Evolutionary conservation across 2,113 vertebrate species (phyloP).

Genomic region (Carassius carassius): DNA sequence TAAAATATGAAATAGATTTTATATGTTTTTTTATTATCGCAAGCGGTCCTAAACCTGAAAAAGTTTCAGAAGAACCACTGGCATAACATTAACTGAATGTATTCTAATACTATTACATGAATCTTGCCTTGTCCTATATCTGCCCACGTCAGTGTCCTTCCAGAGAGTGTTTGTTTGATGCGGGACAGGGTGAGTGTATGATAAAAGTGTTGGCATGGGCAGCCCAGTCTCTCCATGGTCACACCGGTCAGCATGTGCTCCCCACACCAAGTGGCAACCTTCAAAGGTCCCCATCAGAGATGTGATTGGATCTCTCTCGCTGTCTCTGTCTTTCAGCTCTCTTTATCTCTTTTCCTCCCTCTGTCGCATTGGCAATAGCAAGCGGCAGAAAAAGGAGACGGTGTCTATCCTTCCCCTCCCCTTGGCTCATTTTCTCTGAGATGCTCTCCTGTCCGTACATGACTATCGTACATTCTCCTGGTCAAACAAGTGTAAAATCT

Average conservation of each 20-base stretch:
- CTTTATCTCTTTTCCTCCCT: conserved; percentile 17
- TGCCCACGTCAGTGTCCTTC: neutral
- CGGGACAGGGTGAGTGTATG: conserved; percentile 31
- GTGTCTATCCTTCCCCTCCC: conserved; percentile 2
- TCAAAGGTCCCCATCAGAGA: conserved; percentile 42
- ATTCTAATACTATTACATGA: neutral
- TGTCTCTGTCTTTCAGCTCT: conserved; percentile 35
- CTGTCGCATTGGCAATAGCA: conserved; percentile 16
- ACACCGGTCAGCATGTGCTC: conserved; percentile 30
- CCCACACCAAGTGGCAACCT: conserved; percentile 8
- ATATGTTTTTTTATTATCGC: too few relatives aligned
- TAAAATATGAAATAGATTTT: too few relatives aligned
- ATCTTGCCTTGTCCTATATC: neutral
- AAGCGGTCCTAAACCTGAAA: neutral
- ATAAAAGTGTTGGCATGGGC: conserved; percentile 41
- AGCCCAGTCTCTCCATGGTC: conserved; percentile 14
- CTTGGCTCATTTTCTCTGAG: conserved; percentile 15
- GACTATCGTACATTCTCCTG: conserved; percentile 64
- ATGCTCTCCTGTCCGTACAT: conserved; percentile 62
- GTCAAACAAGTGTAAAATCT: conserved; percentile 76
- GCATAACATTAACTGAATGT: neutral
- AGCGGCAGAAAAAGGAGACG: conserved; percentile 1
- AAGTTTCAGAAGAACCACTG: neutral
- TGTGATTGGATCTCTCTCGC: conserved; percentile 30
- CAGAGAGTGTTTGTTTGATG: conserved; percentile 9